Conservation (phyloP, 2,797 vertebrate species). For the Pachyuromys duprasi region DNA sequence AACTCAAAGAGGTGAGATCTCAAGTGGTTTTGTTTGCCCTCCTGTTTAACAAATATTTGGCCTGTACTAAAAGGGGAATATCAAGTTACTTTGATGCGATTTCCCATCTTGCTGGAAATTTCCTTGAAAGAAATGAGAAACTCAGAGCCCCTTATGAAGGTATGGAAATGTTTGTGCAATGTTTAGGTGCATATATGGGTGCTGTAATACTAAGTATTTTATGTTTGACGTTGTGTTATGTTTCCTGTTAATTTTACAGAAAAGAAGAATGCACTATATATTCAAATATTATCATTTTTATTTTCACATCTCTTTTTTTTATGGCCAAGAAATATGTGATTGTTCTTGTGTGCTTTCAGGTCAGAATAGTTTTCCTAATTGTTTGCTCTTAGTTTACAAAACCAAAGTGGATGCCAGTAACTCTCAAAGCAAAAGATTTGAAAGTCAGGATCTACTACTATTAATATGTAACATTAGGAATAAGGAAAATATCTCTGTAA, state of each 20-base stretch:
- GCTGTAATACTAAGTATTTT: not conserved
- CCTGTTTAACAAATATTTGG: constrained; percentile 66
- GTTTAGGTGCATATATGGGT: not conserved
- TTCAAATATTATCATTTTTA: constrained; percentile 55
- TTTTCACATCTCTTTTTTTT: constrained; percentile 60
- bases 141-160: not conserved
- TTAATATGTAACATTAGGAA: constrained; percentile 69
- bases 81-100: constrained; percentile 29
- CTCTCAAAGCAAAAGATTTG: constrained; percentile 64
- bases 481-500: constrained; percentile 49
- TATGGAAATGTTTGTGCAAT: not conserved
- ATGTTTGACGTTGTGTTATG: not conserved
- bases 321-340: constrained; percentile 12
- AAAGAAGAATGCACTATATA: not conserved
- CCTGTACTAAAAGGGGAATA: constrained; percentile 67
- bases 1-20: constrained; percentile 57
- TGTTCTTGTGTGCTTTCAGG: constrained; percentile 37
- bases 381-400: constrained; percentile 61
- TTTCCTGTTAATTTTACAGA: not conserved
- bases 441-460: constrained; percentile 61
- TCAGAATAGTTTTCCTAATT: not conserved
- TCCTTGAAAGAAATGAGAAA: constrained; percentile 43
- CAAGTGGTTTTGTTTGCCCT: constrained; percentile 66
- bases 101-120: constrained; percentile 44
- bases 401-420: constrained; percentile 58